Conservation (phyloP, 2,797 vertebrate species). For the Periparus ater region DNA sequence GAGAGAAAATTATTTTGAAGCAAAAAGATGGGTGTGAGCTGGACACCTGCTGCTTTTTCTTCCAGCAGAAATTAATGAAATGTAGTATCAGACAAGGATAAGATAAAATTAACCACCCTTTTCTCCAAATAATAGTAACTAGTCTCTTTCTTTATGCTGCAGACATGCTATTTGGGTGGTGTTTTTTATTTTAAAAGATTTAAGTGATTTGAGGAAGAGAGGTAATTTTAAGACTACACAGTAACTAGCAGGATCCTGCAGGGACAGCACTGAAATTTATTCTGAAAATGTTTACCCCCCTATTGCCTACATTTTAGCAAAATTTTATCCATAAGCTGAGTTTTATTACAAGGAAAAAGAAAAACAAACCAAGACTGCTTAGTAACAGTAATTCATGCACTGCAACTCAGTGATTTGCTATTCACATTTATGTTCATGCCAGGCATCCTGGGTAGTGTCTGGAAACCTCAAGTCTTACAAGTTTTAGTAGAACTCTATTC, state of each 20-base stretch:
- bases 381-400: background rate
- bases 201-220: background rate
- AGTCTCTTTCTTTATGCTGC: background rate
- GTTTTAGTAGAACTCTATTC: background rate
- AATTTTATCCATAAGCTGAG: background rate
- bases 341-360: background rate
- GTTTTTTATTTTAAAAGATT: background rate
- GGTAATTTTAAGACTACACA: background rate
- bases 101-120: background rate
- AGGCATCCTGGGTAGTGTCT: background rate
- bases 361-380: background rate
- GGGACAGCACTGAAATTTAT: background rate
- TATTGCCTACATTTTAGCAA: background rate
- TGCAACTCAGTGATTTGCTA: background rate
- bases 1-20: slow-evolving; percentile 45
- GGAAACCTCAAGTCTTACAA: background rate
- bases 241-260: background rate
- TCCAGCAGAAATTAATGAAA: slow-evolving; percentile 7
- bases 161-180: background rate
- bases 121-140: background rate
- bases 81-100: background rate
- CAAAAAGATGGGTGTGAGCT: slow-evolving; percentile 1
- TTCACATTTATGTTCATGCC: background rate
- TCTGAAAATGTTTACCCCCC: background rate
- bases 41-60: background rate